Evolutionary conservation across 2,888 invertebrate genomes (phyloP).

Genomic region (Pheosia tremula): DNA sequence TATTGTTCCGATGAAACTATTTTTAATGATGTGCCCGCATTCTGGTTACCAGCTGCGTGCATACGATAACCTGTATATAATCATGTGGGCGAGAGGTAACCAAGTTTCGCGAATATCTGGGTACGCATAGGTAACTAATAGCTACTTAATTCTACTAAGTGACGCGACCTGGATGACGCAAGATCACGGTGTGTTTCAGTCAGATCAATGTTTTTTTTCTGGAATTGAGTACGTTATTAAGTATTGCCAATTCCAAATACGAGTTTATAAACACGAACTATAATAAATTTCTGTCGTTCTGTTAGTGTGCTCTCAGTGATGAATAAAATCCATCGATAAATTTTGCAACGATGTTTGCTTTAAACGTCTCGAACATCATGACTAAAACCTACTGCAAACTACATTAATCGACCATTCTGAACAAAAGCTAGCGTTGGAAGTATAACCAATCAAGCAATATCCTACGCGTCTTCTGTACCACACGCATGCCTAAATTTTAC

Average conservation of each 20-base stretch:
- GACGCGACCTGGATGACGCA: constrained; percentile 55
- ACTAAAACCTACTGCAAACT: no score
- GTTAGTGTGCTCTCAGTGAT: not conserved
- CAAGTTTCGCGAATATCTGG: constrained; percentile 16
- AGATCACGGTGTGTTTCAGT: constrained; percentile 42
- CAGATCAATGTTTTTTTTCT: constrained; percentile 19
- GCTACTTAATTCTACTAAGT: constrained; percentile 8
- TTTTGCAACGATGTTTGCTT: not conserved
- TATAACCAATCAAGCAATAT: no score
- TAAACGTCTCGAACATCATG: not conserved
- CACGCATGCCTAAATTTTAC: no score
- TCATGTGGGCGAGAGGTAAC: not conserved
- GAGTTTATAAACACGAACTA: not conserved
- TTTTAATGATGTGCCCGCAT: constrained; percentile 50
- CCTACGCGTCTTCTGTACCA: no score
- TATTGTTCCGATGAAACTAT: constrained; percentile 65
- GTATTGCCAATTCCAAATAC: constrained; percentile 5
- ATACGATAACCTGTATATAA: not conserved
- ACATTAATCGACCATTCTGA: no score
- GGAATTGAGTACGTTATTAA: constrained; percentile 14
- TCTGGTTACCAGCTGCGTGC: constrained; percentile 16
- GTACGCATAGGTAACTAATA: not conserved
- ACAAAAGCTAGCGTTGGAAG: no score
- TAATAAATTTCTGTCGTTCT: not conserved
- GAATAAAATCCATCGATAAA: no score